These are phyloP conservation scores for Cosmia trapezina DNA, from an alignment of 2,888 invertebrate genomes.

Conservation along the genomic window DNA sequence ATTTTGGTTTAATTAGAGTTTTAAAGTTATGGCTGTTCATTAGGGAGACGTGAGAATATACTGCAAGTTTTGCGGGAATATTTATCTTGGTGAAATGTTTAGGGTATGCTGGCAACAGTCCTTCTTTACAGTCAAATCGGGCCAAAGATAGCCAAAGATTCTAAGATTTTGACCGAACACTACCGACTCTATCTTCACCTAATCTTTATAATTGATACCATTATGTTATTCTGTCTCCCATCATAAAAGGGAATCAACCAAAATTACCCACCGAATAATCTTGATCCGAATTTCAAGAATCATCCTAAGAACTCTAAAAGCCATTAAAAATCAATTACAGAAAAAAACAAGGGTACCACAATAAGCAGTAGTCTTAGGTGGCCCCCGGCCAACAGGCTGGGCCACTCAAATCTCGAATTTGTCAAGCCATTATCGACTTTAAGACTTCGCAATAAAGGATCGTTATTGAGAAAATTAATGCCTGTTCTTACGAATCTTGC, in stretches of 20 bases:
- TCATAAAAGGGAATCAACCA: constrained; percentile 39
- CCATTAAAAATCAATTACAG: constrained; percentile 75
- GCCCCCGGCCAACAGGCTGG: constrained; percentile 61
- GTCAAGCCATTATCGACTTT: constrained; percentile 53
- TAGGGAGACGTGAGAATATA: constrained; percentile 1
- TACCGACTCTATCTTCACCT: not conserved
- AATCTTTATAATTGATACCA: constrained; percentile 1
- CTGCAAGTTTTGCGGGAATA: not conserved
- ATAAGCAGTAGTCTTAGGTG: constrained; percentile 68
- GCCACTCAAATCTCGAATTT: constrained; percentile 27
- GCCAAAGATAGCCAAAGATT: not conserved
- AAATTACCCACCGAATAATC: constrained; percentile 44
- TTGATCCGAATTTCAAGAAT: constrained; percentile 59
- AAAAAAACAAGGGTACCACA: constrained; percentile 65
- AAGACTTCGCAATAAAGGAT: constrained; percentile 26
- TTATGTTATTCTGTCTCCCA: constrained; percentile 15
- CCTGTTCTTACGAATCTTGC: constrained; percentile 28
- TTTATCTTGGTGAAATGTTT: not conserved
- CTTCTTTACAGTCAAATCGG: not conserved
- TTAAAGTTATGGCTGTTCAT: constrained; percentile 35
- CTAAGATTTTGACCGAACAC: not conserved
- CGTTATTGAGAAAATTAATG: constrained; percentile 21
- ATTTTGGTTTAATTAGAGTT: constrained; percentile 31
- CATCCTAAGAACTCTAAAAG: constrained; percentile 63
- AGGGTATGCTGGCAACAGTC: not conserved